phyloP scores from a whole-genome alignment of 2,888 invertebrate genomes.

The Drymonia ruficornis region DNA sequence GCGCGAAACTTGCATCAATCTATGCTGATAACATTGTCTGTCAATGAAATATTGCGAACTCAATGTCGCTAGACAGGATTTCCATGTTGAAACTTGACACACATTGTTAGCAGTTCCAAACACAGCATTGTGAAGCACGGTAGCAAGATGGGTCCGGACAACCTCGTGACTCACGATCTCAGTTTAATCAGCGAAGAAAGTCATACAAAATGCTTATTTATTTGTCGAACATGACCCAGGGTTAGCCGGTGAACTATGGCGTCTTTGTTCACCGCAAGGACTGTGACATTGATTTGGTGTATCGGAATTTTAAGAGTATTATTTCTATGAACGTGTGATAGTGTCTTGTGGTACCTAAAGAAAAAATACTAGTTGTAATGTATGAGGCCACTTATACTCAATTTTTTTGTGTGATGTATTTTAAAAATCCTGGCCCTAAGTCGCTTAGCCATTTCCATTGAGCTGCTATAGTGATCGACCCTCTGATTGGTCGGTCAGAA shows the following conservation, averaged over 20 bases:
- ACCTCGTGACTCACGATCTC: conserved; percentile 79
- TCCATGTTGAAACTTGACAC: conserved; percentile 41
- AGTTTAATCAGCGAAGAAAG: conserved; percentile 73
- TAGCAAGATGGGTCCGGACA: conserved; percentile 71
- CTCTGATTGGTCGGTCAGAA: too few species aligned
- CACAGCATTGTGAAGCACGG: conserved; percentile 55
- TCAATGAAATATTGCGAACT: conserved; percentile 33
- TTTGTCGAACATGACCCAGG: conserved; percentile 68
- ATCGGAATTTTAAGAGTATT: conserved; percentile 32
- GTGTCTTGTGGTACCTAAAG: conserved; percentile 8
- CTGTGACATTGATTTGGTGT: conserved; percentile 51
- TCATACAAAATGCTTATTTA: conserved; percentile 77
- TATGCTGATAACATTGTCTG: conserved; percentile 17
- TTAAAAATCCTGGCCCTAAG: too few species aligned
- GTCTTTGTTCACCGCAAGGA: conserved; percentile 53
- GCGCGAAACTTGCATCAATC: too few species aligned
- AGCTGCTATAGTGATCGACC: too few species aligned
- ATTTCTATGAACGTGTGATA: conserved; percentile 15
- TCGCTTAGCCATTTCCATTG: too few species aligned
- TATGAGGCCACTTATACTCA: too few species aligned
- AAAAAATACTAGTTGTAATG: too few species aligned
- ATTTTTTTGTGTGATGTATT: too few species aligned
- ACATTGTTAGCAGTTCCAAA: conserved; percentile 44
- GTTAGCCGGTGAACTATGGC: conserved; percentile 43
- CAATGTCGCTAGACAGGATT: conserved; percentile 32